Evolutionary conservation across 2,888 invertebrate genomes (phyloP), one percentile per base, ranked within the genome.

Genomic region (Ectemnius lituratus): DNA sequence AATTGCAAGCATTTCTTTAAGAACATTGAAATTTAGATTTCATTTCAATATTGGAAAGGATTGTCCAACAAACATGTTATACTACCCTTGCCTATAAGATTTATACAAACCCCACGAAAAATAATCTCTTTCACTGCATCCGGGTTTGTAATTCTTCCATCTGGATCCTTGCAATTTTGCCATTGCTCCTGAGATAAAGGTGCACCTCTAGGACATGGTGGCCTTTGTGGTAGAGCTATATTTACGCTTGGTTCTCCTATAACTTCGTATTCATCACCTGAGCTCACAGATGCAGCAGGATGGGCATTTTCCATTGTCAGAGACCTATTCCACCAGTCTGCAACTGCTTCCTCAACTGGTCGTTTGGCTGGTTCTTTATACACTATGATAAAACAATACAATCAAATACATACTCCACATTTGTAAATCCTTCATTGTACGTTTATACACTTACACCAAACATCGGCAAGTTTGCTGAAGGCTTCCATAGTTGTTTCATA

Each of bases 391-490:
- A 46, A 62, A 52, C 11, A 45, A 28, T 8, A 27, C n/a, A 60
- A 68, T 49, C 61, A 78, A 68, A 56, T 0, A 20, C n/a, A 23
- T 11, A 23, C 20, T 5, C 47, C 45, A 23, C 63, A 47, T 8
- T 11, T 6, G 27, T 28, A 2, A 52, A 46, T 37, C 37, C 2
- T 16, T 37, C 45, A 20, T n/a, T 4, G 23, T 61, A 14, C 8
- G 14, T 27, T 2, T 62, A 14, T 60, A 49, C 14, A 92, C 91
- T 93, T 93, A 92, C 94, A 90, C 83, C 94, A 94, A 87, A 95
- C 95, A 91, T 96, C 95, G 13, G 96, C 95, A 27, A 98, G 93
- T 91, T 97, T 97, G 27, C 97, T 95, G 91, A 98, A 97, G 0
- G 97, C 95, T 85, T 96, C 96, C 92, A 97, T 90, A 0, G 97